Base-by-base conservation (phyloP, 2,797 vertebrate species). In the Esox masquinongy region DNA sequence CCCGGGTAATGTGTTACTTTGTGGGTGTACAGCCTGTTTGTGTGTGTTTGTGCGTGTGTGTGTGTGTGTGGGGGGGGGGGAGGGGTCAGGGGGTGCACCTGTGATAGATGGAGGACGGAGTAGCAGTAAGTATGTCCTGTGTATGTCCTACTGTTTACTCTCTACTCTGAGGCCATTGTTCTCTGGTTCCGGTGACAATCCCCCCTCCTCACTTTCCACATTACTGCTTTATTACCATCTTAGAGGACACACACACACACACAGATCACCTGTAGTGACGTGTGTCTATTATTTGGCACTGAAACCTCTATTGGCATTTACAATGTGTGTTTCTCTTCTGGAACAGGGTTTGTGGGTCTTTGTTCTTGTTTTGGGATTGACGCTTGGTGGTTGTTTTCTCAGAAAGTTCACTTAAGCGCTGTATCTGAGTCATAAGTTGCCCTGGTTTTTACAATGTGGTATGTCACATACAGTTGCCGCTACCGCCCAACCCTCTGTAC, bases 81-180 rank as follows among this genome's bases (percentile, higher is more conserved):
- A 11, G 24, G 78, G 84, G 63, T 3, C 4, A 39, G 17, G 34
- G n/a, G n/a, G n/a, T n/a, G 3, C 49, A 3, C 72, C 63, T 74
- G 51, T 53, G 69, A 15, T 12, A 1, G 77, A 75, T 43, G 43
- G 64, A 70, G 81, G 76, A 85, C 43, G 74, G 63, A 9, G 73
- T 49, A 73, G 77, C 68, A 19, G 63, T 15, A 74, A 90, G 91
- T 89, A 91, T 85, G 80, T 91, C 91, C 90, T 85, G 87, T 77
- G 77, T 86, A 82, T 86, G 56, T 61, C 56, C 53, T 82, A 83
- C 88, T 83, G 85, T 83, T 88, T 89, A 87, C 89, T 56, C 43
- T 14, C 88, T 89, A 87, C 89, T 56, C 43, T 14, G 5, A 36
- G 77, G 70, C 84, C 82, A 91, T 91, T 91, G 91, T 91, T 88